A percentile compares a stretch with the other conserved stretches of the same genome.
Evolutionary conservation across 2,888 invertebrate species (phyloP).

Genomic region (Conomelus anceps): DNA sequence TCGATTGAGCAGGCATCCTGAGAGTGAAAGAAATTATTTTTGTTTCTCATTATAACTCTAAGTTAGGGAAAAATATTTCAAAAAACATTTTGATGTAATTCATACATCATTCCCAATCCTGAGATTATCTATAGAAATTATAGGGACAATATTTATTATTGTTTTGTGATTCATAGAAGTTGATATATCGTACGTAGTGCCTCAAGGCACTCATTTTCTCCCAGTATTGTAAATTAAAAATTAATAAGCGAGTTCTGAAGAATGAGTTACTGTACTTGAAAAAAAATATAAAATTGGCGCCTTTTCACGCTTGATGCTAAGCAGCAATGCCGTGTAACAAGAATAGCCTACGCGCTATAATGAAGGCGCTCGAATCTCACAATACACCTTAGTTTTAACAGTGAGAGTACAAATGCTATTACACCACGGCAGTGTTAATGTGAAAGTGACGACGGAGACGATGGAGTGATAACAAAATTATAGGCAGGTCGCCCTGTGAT

Average conservation of each 20-base stretch:
- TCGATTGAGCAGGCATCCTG: neutral
- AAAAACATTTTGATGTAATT: neutral
- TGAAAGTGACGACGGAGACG: neutral
- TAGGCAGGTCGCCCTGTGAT: neutral
- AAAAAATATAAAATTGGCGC: neutral
- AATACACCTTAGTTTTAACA: neutral
- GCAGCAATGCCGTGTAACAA: neutral
- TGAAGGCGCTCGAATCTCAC: neutral
- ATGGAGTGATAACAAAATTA: neutral
- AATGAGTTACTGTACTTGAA: neutral
- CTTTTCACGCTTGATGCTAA: neutral
- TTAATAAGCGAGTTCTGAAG: too few relatives aligned
- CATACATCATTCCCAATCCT: neutral
- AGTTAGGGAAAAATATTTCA: neutral
- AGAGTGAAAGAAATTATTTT: neutral
- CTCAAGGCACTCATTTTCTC: too few relatives aligned
- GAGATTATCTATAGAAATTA: too few relatives aligned
- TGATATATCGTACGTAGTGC: too few relatives aligned
- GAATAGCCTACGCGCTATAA: neutral
- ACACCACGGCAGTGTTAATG: neutral
- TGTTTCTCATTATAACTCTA: neutral
- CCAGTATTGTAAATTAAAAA: too few relatives aligned
- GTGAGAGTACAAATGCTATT: neutral
- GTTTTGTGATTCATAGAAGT: too few relatives aligned
- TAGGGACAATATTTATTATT: too few relatives aligned